Conservation (phyloP, 2,888 invertebrate species). For the Yponomeuta malinellus region DNA sequence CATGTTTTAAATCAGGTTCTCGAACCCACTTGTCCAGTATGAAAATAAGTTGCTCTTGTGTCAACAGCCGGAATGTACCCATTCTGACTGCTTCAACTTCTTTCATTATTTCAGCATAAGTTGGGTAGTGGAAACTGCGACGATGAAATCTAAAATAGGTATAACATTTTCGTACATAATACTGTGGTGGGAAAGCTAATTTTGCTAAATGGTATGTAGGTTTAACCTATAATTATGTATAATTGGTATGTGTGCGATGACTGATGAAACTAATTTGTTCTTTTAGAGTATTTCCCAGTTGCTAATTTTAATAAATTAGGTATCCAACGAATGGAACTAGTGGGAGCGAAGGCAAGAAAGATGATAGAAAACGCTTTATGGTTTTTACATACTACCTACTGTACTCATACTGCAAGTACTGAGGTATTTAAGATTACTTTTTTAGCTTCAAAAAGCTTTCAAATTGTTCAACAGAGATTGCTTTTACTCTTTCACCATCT, state of each 20-base stretch:
- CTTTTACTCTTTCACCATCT: slow-evolving; percentile 40
- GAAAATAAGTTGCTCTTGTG: slow-evolving; percentile 54
- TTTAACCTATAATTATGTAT: too few relatives aligned
- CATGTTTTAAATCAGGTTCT: slow-evolving; percentile 51
- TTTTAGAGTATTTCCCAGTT: too few relatives aligned
- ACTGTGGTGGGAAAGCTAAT: too few relatives aligned
- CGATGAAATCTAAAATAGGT: slow-evolving; percentile 46
- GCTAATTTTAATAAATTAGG: too few relatives aligned
- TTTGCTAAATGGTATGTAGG: too few relatives aligned
- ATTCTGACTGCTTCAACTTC: slow-evolving; percentile 50
- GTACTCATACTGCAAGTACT: background rate
- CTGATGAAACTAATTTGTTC: too few relatives aligned
- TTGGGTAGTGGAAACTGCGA: slow-evolving; percentile 54
- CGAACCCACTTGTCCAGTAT: slow-evolving; percentile 47
- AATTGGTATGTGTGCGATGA: too few relatives aligned
- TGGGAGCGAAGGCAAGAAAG: too few relatives aligned
- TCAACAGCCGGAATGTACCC: slow-evolving; percentile 41
- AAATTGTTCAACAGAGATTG: slow-evolving; percentile 51
- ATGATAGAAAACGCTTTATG: too few relatives aligned
- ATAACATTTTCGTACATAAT: background rate
- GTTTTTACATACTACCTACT: too few relatives aligned
- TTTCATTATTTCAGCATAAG: slow-evolving; percentile 53
- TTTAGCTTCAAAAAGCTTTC: slow-evolving; percentile 47
- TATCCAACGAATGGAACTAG: too few relatives aligned
- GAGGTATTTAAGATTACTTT: slow-evolving; percentile 37